Evolutionary conservation across 2,797 vertebrate genomes (phyloP).

Genomic region (Tadarida brasiliensis): DNA sequence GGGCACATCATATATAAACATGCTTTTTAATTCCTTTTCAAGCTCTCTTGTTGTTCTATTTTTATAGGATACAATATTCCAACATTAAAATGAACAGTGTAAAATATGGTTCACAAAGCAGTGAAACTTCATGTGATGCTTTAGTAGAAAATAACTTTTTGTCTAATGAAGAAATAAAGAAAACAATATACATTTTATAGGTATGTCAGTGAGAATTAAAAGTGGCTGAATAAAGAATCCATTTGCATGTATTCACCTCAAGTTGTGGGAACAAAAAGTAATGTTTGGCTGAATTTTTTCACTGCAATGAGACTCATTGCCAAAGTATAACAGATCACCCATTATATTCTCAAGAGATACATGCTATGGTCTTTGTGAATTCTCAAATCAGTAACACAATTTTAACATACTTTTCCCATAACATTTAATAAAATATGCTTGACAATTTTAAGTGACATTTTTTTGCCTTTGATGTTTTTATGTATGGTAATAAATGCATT

Average conservation of each 20-base stretch:
- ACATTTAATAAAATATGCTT: background rate
- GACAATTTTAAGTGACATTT: background rate
- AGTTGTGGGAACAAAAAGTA: background rate
- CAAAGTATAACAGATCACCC: background rate
- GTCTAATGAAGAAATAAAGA: conserved; percentile 27
- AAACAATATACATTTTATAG: conserved; percentile 16
- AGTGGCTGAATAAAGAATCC: background rate
- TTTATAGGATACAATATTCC: conserved; percentile 20
- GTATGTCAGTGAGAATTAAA: conserved; percentile 15
- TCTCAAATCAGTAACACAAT: background rate
- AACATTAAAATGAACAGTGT: conserved; percentile 3
- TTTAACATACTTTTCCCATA: background rate
- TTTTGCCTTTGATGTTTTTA: background rate
- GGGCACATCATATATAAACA: background rate
- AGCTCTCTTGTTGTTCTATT: background rate
- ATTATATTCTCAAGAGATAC: background rate
- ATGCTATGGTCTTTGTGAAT: background rate
- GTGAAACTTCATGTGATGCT: background rate
- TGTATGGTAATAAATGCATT: background rate
- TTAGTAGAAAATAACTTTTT: conserved; percentile 15
- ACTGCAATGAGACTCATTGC: background rate
- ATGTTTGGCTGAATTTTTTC: conserved; percentile 13
- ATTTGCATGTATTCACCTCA: conserved; percentile 5
- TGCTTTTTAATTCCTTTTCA: background rate
- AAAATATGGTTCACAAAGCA: background rate